Conservation (phyloP, 2,888 invertebrate genomes). For the Schizotus pectinicornis region DNA sequence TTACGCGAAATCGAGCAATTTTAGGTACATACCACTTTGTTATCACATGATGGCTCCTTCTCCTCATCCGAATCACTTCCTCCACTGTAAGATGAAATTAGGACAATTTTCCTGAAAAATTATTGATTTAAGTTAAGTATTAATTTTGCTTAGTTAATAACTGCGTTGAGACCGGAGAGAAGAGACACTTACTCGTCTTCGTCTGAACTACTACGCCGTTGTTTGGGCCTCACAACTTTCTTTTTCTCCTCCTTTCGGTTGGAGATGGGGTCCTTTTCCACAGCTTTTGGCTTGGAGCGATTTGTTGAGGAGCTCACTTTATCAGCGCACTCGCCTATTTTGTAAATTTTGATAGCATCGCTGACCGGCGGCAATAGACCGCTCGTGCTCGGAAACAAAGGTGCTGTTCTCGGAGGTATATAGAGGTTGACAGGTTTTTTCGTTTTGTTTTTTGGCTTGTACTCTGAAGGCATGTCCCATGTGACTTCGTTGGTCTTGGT, state of each 20-base stretch:
- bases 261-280: background rate
- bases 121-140: too few relatives aligned
- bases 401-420: slow-evolving; percentile 42
- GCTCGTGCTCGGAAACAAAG: slow-evolving; percentile 42
- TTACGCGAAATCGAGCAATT: slow-evolving; percentile 1
- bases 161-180: too few relatives aligned
- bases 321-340: slow-evolving; percentile 36
- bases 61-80: slow-evolving; percentile 59
- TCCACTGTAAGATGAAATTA: slow-evolving; percentile 65
- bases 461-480: slow-evolving; percentile 67
- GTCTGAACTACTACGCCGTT: slow-evolving; percentile 38
- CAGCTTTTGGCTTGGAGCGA: background rate
- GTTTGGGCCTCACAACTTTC: background rate
- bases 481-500: slow-evolving; percentile 68
- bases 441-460: slow-evolving; percentile 41
- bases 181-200: slow-evolving; percentile 47
- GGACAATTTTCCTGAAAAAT: slow-evolving; percentile 62
- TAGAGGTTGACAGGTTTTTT: slow-evolving; percentile 35
- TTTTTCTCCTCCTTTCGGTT: background rate
- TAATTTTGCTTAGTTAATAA: too few relatives aligned
- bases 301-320: background rate
- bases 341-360: slow-evolving; percentile 42
- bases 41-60: slow-evolving; percentile 51
- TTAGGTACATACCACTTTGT: slow-evolving; percentile 33
- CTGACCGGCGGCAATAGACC: slow-evolving; percentile 24